Evolutionary conservation across 2,888 invertebrate species (phyloP), one percentile per base, ranked within the genome.

Genomic region (Catocala nupta): DNA sequence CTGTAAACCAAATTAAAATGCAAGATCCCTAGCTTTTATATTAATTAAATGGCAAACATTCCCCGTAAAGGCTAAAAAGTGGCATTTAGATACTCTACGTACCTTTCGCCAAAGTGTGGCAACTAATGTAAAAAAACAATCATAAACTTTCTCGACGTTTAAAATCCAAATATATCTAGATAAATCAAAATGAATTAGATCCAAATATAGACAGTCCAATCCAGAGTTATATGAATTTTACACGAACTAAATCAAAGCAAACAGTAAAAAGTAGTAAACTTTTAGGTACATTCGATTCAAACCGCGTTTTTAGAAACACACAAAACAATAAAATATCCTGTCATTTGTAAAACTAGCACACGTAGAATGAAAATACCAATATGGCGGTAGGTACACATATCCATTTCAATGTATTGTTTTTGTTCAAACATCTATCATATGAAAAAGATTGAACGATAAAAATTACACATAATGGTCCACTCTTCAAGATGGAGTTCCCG

Each of bases 241-340:
- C 39, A 39, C 36, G 45, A 34, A 33, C 51, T 51, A 12, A 39
- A 36, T 49, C 47, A 45, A 39, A 9, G n/a, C 51, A 51, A 58
- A 43, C 57, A 8, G 5, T 44, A 13, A 51, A 58, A 34, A 44
- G 13, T 25, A 74, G 70, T 65, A 68, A 73, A 68, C 54, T 44
- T 65, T 70, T 42, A 11, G 57, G 13, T 63, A 55, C 59, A 68
- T 65, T 71, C 65, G 55, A 63, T 71, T 48, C 45, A 49, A 65
- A 55, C 55, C 34, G 43, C 57, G 56, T 63, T 69, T 59, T 64
- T 65, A 57, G 62, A 25, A 25, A 64, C 48, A 62, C 33, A 39
- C 47, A 56, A 59, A 59, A 42, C 52, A 55, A 56, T 64, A 65
- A 63, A 62, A 60, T 67, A 45, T 43, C 16, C 12, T 33, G 53